Evolutionary conservation across 2,113 vertebrate genomes (phyloP).

Genomic region (Gymnocephalus cernua): DNA sequence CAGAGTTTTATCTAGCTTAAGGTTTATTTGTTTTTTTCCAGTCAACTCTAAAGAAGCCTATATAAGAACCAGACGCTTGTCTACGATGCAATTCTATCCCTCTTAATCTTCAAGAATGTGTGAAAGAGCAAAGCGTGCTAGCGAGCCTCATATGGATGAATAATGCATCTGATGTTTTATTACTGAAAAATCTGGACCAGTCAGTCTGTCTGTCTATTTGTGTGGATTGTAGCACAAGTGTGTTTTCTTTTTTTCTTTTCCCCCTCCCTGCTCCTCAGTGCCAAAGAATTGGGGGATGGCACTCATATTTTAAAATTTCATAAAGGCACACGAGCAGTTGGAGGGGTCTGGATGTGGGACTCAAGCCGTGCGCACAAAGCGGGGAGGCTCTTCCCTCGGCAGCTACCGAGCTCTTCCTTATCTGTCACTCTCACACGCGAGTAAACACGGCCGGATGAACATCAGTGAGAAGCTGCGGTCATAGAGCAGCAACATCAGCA

Average conservation of each 20-base stretch:
- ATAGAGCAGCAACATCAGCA: slow-evolving; percentile 30
- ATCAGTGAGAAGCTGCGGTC: slow-evolving; percentile 45
- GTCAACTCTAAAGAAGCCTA: slow-evolving; percentile 24
- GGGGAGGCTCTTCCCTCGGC: background rate
- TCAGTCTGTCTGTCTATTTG: slow-evolving; percentile 42
- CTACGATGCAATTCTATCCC: slow-evolving; percentile 35
- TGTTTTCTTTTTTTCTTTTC: background rate
- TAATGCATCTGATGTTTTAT: slow-evolving; percentile 68
- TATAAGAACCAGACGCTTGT: slow-evolving; percentile 53
- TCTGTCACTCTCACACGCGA: slow-evolving; percentile 52
- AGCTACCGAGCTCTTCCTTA: slow-evolving; percentile 36
- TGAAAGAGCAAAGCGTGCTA: slow-evolving; percentile 41
- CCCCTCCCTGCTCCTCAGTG: slow-evolving; percentile 6
- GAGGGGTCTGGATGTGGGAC: slow-evolving; percentile 41
- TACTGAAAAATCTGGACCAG: slow-evolving; percentile 50
- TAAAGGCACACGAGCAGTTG: slow-evolving; percentile 53
- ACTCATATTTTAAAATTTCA: slow-evolving; percentile 58
- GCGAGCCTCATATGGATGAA: slow-evolving; percentile 46
- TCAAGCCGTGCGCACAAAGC: background rate
- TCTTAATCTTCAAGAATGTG: slow-evolving; percentile 63
- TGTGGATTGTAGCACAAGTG: slow-evolving; percentile 13
- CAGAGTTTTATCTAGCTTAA: slow-evolving; percentile 53
- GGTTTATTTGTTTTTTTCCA: slow-evolving; percentile 49
- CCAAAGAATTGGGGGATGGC: slow-evolving; percentile 33
- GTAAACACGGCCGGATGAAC: slow-evolving; percentile 57